Percentiles rank a stretch among this genome's conserved stretches.
phyloP scores from a whole-genome alignment of 2,888 invertebrate species.

The Drosophila falleni region DNA sequence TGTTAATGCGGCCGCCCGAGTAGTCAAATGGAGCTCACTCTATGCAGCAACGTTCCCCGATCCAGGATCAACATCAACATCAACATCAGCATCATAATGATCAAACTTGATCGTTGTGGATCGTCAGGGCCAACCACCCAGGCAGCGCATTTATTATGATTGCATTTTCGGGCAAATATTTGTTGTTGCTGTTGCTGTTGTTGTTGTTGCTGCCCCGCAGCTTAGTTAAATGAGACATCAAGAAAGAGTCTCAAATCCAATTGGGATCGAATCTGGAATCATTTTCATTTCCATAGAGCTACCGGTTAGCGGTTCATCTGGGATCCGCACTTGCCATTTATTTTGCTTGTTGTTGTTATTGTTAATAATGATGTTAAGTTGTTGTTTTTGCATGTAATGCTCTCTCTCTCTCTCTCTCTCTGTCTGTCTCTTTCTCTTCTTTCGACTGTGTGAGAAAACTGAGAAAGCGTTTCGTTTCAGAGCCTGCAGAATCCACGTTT shows the following conservation, averaged over 20 bases:
- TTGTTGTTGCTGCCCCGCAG: slow-evolving; percentile 55
- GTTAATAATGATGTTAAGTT: slow-evolving; percentile 76
- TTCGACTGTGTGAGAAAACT: slow-evolving; percentile 50
- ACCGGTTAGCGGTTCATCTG: slow-evolving; percentile 56
- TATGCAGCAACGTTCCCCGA: slow-evolving; percentile 30
- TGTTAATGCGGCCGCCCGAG: slow-evolving; percentile 68
- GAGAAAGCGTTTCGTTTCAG: slow-evolving; percentile 45
- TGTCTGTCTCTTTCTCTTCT: too few relatives aligned
- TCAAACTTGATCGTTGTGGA: slow-evolving; percentile 23
- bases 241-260: slow-evolving; percentile 23
- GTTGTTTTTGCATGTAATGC: slow-evolving; percentile 71
- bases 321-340: slow-evolving; percentile 51
- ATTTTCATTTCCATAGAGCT: slow-evolving; percentile 44
- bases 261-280: slow-evolving; percentile 20
- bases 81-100: slow-evolving; percentile 21
- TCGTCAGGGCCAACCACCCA: slow-evolving; percentile 63
- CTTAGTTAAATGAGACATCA: slow-evolving; percentile 81
- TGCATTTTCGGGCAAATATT: slow-evolving; percentile 72
- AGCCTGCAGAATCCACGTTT: slow-evolving; percentile 41
- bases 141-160: slow-evolving; percentile 78
- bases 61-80: slow-evolving; percentile 14
- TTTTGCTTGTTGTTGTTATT: slow-evolving; percentile 66
- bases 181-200: slow-evolving; percentile 28
- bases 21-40: slow-evolving; percentile 69
- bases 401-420: background rate